Base-by-base conservation (phyloP, 2,888 invertebrate species). In the Hydrotaea cyrtoneurina region DNA sequence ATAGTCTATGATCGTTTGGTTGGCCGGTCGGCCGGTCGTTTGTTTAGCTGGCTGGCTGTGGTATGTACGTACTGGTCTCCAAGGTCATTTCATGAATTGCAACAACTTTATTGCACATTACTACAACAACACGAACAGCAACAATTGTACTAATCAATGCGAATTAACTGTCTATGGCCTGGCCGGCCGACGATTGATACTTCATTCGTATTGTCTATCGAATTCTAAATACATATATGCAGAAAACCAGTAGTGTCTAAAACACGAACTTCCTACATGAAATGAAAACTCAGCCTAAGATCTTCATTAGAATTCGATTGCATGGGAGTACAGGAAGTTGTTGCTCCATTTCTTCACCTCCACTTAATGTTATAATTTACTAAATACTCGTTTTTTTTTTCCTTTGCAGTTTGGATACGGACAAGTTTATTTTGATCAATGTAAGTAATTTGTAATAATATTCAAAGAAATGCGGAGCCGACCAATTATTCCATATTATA, bases 351-450 rank as follows among this genome's bases (percentile, higher is more conserved):
- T 39, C 4, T 39, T 1, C 39, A 1, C 39, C 39, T 13, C 39
- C 39, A 5, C 8, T 39, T 10, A 39, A 31, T 31, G 31, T 62
- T 11, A n/a, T n/a, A n/a, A 62, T 62, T 62, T 17, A 39, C 31
- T 74, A 83, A 80, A 62, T 57, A 43, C n/a, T 23, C 62, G 39
- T 1, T 72, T 78, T 19, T 36, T 8, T 59, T 80, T 79, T 72
- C 73, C 59, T 79, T 19, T 79, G 66, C 94, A 97, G 97, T 92
- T 94, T 98, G 93, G 96, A 97, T 88, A 94, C 94, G 88, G 96
- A 96, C 90, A 96, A 96, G 92, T 96, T 97, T 92, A 95, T 96
- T 90, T 94, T 98, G 92, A 97, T 98, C 88, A 97, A 98, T 93
- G 97, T 97, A 93, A 97, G 97, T 96, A 93, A 15, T 15, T 31